Conservation (phyloP, 2,888 invertebrate genomes). For the Holacanthella duospinosa region DNA sequence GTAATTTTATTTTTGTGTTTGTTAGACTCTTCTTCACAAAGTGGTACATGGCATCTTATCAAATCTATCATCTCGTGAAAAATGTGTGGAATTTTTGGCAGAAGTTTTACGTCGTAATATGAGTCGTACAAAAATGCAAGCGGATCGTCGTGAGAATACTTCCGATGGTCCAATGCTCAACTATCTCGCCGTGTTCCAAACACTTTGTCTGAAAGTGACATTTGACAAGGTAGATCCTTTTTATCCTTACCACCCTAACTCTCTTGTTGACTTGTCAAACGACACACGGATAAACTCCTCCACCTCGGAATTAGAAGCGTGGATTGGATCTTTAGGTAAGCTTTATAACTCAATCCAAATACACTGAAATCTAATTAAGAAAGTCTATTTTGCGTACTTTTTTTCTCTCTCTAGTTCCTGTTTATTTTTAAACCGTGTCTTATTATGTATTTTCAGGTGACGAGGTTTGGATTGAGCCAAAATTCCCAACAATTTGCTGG, state of each 20-base stretch:
- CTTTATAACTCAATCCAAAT: constrained; percentile 15
- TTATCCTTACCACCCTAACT: constrained; percentile 76
- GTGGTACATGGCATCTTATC: constrained; percentile 73
- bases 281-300: constrained; percentile 69
- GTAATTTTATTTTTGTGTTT: constrained; percentile 9
- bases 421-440: too few species aligned
- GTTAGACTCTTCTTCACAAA: constrained; percentile 58
- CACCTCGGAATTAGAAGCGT: constrained; percentile 67
- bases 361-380: not conserved
- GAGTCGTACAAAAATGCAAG: constrained; percentile 78
- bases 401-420: not conserved
- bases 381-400: not conserved
- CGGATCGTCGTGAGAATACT: constrained; percentile 73
- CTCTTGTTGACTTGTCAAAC: constrained; percentile 60
- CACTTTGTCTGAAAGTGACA: constrained; percentile 78
- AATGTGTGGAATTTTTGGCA: constrained; percentile 67
- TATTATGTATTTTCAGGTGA: constrained; percentile 28
- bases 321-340: constrained; percentile 58
- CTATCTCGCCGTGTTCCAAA: constrained; percentile 77
- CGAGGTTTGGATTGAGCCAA: constrained; percentile 63
- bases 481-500: constrained; percentile 95
- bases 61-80: constrained; percentile 67
- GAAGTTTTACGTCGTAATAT: constrained; percentile 68
- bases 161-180: constrained; percentile 95
- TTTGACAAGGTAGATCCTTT: constrained; percentile 77